These are phyloP conservation scores for Athalia circularis DNA, from an alignment of 2,888 invertebrate species.

Conservation along the genomic window DNA sequence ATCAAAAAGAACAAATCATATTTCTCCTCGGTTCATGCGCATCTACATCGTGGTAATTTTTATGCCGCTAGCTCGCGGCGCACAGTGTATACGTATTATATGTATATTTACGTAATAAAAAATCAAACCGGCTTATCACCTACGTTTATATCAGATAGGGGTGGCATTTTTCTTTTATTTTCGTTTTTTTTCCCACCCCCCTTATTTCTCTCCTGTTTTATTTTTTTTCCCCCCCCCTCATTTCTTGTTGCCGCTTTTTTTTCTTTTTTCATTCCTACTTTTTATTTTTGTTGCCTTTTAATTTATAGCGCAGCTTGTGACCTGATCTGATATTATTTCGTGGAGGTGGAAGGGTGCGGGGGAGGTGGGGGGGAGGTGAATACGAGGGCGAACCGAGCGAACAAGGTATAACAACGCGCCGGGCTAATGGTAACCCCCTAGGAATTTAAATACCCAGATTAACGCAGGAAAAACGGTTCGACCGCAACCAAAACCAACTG, in stretches of 20 bases:
- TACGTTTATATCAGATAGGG: conserved; percentile 19
- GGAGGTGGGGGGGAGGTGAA: neutral
- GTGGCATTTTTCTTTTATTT: conserved; percentile 8
- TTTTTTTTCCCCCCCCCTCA: neutral
- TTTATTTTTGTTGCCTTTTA: conserved; percentile 5
- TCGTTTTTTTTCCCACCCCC: neutral
- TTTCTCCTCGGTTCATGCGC: neutral
- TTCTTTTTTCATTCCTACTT: neutral
- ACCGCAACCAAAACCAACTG: conserved; percentile 1
- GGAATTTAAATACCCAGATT: conserved; percentile 41
- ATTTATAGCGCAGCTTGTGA: conserved; percentile 42
- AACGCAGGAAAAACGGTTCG: conserved; percentile 26
- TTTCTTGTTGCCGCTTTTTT: neutral
- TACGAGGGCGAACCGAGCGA: neutral
- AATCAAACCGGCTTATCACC: conserved; percentile 40
- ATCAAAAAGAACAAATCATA: neutral
- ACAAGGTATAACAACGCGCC: conserved; percentile 21
- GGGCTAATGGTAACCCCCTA: conserved; percentile 23
- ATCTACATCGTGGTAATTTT: too few relatives aligned
- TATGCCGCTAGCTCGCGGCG: too few relatives aligned
- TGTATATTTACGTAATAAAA: conserved; percentile 10
- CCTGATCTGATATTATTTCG: conserved; percentile 43
- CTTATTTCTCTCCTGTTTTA: neutral
- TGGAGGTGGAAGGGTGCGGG: conserved; percentile 15
- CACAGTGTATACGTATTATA: too few relatives aligned